Evolutionary conservation across 2,113 vertebrate genomes (phyloP), one percentile per base, ranked within the genome.

Genomic region (Laterallus jamaicensis): DNA sequence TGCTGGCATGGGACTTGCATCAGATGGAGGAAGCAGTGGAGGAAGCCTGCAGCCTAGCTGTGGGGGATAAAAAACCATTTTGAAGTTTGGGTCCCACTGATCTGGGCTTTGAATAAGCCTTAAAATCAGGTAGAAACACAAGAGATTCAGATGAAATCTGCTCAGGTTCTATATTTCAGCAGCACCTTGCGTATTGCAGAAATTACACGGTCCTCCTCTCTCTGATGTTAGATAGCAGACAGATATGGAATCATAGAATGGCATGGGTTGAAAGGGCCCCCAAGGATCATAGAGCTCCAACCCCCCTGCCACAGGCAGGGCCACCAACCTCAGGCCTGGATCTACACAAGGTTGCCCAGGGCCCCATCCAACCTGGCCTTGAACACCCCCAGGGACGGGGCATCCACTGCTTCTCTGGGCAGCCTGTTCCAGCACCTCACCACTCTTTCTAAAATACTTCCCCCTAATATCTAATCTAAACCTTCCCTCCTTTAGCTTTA

Each of bases 21-120:
- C 0, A 0, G 12, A 66, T 66, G 68, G 82, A 25, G 18, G 35
- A 35, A 60, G 44, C 15, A 20, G 47, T 24, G 29, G 56, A 86
- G 29, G 29, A 89, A 86, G n/a, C 24, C 67, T 82, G 68, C 39
- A 73, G 37, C 59, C 47, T 12, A 42, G 24, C 42, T 66, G 28
- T 24, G n/a, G 29, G 55, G n/a, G 29, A 74, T 70, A 29, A 74
- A 66, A 47, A 14, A 2, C 28, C 28, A 12, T 29, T 50, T 77
- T 77, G 47, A 42, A 58, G 7, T 13, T 88, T 47, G 12, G 5
- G 7, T 90, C 60, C 28, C 17, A 2, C 25, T 74, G 63, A 69
- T 60, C 50, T 50, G n/a, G 40, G 18, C 49, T 73, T 90, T 90
- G 44, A 62, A 4, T 56, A 35, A 52, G 32, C 47, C 64, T 70